Evolutionary conservation across 2,888 invertebrate species (phyloP).

Genomic region (Caenorhabditis panamensis): DNA sequence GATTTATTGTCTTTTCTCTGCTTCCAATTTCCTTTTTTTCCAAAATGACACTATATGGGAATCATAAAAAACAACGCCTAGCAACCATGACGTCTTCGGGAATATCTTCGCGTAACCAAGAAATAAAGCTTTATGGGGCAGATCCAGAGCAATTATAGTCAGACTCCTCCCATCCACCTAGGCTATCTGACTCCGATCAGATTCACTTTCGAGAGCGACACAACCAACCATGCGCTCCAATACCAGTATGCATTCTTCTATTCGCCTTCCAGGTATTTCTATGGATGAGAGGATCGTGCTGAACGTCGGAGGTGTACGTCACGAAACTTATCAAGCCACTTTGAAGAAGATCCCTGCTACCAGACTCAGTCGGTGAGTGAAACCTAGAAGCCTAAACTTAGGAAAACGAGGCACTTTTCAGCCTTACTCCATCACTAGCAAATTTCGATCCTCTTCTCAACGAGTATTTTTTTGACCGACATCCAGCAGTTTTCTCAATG

Average conservation of each 20-base stretch:
- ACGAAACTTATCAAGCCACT: slow-evolving; percentile 86
- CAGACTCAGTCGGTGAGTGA: slow-evolving; percentile 84
- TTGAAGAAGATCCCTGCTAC: slow-evolving; percentile 93
- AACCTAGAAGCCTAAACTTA: too few relatives aligned
- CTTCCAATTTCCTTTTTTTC: slow-evolving; percentile 12
- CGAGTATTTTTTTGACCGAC: slow-evolving; percentile 96
- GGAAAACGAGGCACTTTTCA: too few relatives aligned
- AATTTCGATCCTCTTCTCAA: slow-evolving; percentile 99
- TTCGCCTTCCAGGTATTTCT: slow-evolving; percentile 57
- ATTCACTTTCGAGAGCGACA: not conserved
- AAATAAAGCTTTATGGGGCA: slow-evolving; percentile 1
- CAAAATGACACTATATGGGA: not conserved
- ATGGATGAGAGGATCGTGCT: slow-evolving; percentile 89
- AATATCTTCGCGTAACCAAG: not conserved
- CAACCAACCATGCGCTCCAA: not conserved
- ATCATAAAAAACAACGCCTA: slow-evolving; percentile 29
- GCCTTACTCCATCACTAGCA: slow-evolving; percentile 92
- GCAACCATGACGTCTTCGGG: slow-evolving; percentile 31
- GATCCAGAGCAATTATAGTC: not conserved
- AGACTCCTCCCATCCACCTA: not conserved
- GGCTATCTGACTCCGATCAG: not conserved
- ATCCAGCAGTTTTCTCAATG: slow-evolving; percentile 89
- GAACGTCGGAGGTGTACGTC: slow-evolving; percentile 96
- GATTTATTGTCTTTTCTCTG: slow-evolving; percentile 53
- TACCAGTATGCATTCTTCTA: not conserved